These are phyloP conservation scores for Leucoma salicis DNA, from an alignment of 2,888 invertebrate genomes.

Conservation along the genomic window DNA sequence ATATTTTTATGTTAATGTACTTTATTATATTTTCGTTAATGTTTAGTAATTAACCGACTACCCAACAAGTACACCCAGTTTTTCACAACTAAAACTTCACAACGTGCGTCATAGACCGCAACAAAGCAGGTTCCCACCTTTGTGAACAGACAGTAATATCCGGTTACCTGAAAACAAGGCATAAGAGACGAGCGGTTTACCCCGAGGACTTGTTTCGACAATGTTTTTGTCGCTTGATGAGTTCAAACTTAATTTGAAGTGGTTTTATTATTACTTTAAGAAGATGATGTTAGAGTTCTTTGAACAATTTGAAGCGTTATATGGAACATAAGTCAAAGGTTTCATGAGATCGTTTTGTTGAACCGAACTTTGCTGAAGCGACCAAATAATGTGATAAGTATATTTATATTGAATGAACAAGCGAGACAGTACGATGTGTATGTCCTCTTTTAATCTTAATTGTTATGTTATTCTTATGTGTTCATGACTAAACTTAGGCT, in stretches of 20 bases:
- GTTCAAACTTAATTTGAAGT: neutral
- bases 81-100: slow-evolving; percentile 15
- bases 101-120: slow-evolving; percentile 51
- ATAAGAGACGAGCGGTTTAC: slow-evolving; percentile 23
- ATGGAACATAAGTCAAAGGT: too few relatives aligned
- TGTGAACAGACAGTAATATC: slow-evolving; percentile 60
- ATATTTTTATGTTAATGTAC: neutral
- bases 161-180: slow-evolving; percentile 48
- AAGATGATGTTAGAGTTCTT: neutral
- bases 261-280: neutral
- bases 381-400: too few relatives aligned
- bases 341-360: too few relatives aligned
- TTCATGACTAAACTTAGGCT: too few relatives aligned
- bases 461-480: too few relatives aligned
- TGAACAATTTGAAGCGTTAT: neutral
- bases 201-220: neutral
- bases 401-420: too few relatives aligned
- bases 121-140: slow-evolving; percentile 61
- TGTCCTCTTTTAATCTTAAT: too few relatives aligned
- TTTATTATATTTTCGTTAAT: too few relatives aligned
- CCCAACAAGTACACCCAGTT: slow-evolving; percentile 3
- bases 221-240: neutral
- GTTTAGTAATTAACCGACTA: too few relatives aligned
- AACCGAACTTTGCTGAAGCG: too few relatives aligned
- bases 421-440: too few relatives aligned